Evolutionary conservation across 2,113 vertebrate genomes (phyloP).

Genomic region (Cariama cristata): DNA sequence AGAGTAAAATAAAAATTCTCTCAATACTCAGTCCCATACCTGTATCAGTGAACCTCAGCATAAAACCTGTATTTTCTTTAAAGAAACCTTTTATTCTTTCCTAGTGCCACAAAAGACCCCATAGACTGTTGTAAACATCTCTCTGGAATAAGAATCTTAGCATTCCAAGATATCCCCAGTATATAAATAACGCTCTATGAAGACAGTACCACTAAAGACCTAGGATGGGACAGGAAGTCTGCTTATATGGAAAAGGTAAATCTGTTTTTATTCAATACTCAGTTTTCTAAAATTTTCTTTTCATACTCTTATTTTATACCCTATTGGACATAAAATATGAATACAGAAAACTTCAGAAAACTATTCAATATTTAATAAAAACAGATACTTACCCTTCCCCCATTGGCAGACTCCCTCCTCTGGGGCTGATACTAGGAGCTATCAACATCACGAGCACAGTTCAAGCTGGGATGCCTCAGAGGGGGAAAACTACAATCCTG

Average conservation of each 20-base stretch:
- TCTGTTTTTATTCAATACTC: constrained; percentile 72
- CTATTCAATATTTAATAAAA: constrained; percentile 67
- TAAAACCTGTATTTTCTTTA: neutral
- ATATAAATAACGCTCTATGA: neutral
- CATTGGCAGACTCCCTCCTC: constrained; percentile 52
- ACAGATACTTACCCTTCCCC: constrained; percentile 65
- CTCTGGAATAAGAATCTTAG: neutral
- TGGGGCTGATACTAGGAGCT: constrained; percentile 55
- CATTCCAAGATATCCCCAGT: neutral
- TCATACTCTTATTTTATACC: constrained; percentile 73
- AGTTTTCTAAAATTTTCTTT: constrained; percentile 74
- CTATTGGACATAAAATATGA: constrained; percentile 67
- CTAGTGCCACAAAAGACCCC: neutral
- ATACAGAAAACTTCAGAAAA: constrained; percentile 73
- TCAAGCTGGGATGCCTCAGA: constrained; percentile 48
- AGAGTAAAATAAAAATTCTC: neutral
- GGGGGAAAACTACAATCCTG: constrained; percentile 59
- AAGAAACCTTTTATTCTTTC: neutral
- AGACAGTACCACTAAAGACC: neutral
- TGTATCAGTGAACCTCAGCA: neutral
- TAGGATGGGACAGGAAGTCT: constrained; percentile 19
- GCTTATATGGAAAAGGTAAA: neutral
- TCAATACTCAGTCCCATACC: neutral
- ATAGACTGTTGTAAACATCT: neutral
- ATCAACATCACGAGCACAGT: constrained; percentile 41